These are phyloP conservation scores for Phrynosoma platyrhinos DNA, from an alignment of 2,113 vertebrate species.

Conservation along the genomic window DNA sequence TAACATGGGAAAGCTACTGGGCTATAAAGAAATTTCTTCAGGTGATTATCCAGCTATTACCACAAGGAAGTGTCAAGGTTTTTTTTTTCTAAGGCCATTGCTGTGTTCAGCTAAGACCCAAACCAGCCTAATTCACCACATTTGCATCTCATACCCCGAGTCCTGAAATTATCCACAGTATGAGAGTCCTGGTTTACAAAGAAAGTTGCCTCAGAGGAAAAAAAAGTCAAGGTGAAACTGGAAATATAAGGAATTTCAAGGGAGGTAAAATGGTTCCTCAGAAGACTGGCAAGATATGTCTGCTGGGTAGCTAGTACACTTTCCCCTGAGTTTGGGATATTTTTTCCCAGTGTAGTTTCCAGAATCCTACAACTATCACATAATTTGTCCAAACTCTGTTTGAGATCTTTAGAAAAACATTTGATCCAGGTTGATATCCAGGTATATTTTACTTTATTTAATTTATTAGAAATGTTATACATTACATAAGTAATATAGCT, in stretches of 20 bases:
- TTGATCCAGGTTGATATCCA: background rate
- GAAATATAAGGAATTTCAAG: background rate
- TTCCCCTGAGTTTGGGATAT: no score
- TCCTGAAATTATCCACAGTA: background rate
- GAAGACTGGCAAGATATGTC: background rate
- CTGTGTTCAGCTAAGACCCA: background rate
- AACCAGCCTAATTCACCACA: background rate
- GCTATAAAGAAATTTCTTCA: constrained; percentile 14
- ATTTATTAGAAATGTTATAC: no score
- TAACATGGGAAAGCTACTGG: constrained; percentile 16
- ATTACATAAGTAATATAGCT: background rate
- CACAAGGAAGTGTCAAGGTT: background rate
- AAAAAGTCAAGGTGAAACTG: background rate
- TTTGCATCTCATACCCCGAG: background rate
- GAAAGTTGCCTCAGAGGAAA: background rate
- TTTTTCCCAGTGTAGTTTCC: no score
- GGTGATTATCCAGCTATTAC: constrained; percentile 32
- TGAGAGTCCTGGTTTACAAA: background rate
- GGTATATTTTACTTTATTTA: background rate
- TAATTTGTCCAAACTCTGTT: background rate
- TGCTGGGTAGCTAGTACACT: background rate
- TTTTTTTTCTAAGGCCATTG: background rate
- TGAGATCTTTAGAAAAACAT: background rate
- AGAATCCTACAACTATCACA: no score
- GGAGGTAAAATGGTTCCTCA: background rate